Conservation (phyloP, 2,113 vertebrate species). For the Lepus americanus region DNA sequence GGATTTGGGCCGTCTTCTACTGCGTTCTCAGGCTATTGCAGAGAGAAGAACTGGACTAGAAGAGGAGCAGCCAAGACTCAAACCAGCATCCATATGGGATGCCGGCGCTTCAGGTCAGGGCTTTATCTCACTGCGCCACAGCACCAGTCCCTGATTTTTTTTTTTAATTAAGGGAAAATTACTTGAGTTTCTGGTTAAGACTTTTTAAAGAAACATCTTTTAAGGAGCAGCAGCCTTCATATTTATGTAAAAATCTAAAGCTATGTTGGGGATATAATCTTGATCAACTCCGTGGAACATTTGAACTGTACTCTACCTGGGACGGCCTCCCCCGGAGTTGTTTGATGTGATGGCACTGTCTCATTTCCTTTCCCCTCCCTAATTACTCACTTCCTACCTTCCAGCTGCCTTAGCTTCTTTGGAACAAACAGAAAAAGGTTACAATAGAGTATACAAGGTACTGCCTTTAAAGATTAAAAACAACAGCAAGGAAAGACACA, state of each 20-base stretch:
- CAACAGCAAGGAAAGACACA: background rate
- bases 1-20: too few species aligned
- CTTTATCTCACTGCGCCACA: too few species aligned
- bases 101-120: too few species aligned
- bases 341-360: background rate
- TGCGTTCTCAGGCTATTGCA: too few species aligned
- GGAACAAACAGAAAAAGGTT: slow-evolving; percentile 47
- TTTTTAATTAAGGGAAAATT: background rate
- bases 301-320: background rate
- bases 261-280: background rate
- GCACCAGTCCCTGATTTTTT: too few species aligned
- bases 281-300: background rate
- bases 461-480: slow-evolving; percentile 58
- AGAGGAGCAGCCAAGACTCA: too few species aligned
- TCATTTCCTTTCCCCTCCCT: background rate
- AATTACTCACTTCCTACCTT: background rate
- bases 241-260: background rate
- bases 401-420: background rate
- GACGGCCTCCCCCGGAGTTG: background rate
- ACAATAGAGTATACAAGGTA: background rate
- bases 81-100: too few species aligned
- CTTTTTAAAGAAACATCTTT: background rate
- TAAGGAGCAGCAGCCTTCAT: background rate
- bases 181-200: background rate
- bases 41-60: too few species aligned